Evolutionary conservation across 53 echinoderm and acorn worm genomes (phyloP).

Genomic region (Actinopyga echinites): DNA sequence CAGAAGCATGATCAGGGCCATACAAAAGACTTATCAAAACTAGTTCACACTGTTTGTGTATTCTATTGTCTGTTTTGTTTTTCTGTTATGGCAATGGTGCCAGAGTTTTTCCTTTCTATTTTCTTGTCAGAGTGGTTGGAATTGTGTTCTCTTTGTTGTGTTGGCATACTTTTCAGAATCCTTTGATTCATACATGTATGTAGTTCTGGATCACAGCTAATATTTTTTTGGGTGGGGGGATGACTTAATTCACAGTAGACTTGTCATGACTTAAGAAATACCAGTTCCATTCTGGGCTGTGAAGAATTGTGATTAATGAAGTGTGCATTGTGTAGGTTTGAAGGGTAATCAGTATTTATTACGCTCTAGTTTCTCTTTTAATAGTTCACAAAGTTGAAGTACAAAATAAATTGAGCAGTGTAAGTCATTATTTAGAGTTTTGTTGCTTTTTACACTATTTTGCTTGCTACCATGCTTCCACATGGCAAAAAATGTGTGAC

Average conservation of each 20-base stretch:
- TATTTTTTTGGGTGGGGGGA: too few species aligned
- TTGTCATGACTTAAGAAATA: too few species aligned
- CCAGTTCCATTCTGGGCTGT: too few species aligned
- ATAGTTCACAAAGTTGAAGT: neutral
- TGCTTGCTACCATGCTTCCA: neutral
- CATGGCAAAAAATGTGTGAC: neutral
- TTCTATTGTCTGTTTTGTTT: neutral
- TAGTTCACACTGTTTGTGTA: constrained; percentile 25
- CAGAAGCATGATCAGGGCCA: neutral
- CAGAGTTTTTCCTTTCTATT: neutral
- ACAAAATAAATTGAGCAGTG: neutral
- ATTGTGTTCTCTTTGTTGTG: too few species aligned
- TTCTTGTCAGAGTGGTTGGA: too few species aligned
- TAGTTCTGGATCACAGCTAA: too few species aligned
- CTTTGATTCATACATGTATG: too few species aligned
- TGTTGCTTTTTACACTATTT: neutral
- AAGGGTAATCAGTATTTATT: neutral
- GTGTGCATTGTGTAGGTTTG: too few species aligned
- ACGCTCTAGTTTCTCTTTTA: constrained; percentile 10
- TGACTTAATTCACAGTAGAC: too few species aligned
- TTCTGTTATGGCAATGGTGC: constrained; percentile 36
- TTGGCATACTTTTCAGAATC: too few species aligned
- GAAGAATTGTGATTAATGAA: too few species aligned
- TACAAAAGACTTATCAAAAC: constrained; percentile 7
- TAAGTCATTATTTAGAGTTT: neutral